Conservation (phyloP, 2,888 invertebrate genomes). For the Eilema sororculum region DNA sequence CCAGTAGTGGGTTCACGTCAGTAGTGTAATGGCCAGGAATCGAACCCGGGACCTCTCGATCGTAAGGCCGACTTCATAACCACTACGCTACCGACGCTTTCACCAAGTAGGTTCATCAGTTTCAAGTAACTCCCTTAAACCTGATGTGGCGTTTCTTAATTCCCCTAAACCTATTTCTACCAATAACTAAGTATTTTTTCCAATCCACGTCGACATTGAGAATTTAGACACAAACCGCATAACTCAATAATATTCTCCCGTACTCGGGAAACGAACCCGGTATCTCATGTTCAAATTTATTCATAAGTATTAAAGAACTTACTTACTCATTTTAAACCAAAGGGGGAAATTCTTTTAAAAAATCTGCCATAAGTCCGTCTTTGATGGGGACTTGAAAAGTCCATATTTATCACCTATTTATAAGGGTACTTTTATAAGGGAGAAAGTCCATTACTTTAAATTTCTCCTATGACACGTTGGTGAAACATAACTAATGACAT, state of each 20-base stretch:
- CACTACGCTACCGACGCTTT: too few species aligned
- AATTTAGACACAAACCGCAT: not conserved
- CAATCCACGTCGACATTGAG: too few species aligned
- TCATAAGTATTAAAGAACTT: conserved; percentile 4
- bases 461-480: conserved; percentile 58
- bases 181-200: too few species aligned
- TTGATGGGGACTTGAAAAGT: conserved; percentile 64
- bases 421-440: conserved; percentile 50
- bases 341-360: not conserved
- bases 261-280: not conserved
- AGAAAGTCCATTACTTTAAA: conserved; percentile 66
- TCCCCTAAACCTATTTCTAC: too few species aligned
- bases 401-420: conserved; percentile 62
- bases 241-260: not conserved
- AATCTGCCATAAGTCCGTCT: not conserved
- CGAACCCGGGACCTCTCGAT: too few species aligned
- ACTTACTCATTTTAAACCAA: not conserved
- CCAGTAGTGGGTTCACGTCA: too few species aligned
- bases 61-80: too few species aligned
- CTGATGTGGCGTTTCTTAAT: too few species aligned
- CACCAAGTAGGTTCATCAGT: too few species aligned
- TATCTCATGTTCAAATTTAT: not conserved
- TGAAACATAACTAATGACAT: conserved; percentile 38
- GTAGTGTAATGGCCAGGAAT: too few species aligned
- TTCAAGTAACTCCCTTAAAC: too few species aligned